These are phyloP conservation scores for Sporophila hypoxantha DNA, from an alignment of 2,113 vertebrate species.

Conservation along the genomic window DNA sequence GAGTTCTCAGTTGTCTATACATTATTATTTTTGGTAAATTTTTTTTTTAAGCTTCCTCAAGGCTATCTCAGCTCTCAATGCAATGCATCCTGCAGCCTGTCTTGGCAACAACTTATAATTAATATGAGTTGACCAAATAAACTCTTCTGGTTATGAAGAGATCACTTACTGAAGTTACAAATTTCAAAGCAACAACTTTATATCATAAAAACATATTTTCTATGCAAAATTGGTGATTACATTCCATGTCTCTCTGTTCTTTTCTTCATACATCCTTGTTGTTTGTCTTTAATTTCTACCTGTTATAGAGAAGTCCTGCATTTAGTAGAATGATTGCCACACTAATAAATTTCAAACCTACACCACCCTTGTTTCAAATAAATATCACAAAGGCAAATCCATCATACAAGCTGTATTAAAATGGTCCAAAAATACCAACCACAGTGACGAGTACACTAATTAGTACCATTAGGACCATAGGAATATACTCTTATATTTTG, in stretches of 20 bases:
- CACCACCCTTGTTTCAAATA: not conserved
- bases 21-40: not conserved
- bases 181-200: conserved; percentile 7
- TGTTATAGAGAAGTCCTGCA: not conserved
- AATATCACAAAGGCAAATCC: not conserved
- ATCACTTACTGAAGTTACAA: not conserved
- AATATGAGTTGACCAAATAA: not conserved
- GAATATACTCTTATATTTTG: not conserved
- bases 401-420: not conserved
- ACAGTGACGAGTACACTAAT: not conserved
- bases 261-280: not conserved
- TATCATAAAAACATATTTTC: not conserved
- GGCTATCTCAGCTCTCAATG: not conserved
- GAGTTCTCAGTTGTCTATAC: not conserved
- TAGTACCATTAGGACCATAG: not conserved
- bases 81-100: not conserved
- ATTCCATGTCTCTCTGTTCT: not conserved
- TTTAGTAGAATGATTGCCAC: not conserved
- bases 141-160: not conserved
- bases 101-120: not conserved
- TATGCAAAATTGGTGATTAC: conserved; percentile 1
- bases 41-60: not conserved
- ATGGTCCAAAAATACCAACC: not conserved
- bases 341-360: not conserved
- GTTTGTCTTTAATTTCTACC: not conserved